Conservation (phyloP, 2,113 vertebrate genomes). For the Calonectris borealis region DNA sequence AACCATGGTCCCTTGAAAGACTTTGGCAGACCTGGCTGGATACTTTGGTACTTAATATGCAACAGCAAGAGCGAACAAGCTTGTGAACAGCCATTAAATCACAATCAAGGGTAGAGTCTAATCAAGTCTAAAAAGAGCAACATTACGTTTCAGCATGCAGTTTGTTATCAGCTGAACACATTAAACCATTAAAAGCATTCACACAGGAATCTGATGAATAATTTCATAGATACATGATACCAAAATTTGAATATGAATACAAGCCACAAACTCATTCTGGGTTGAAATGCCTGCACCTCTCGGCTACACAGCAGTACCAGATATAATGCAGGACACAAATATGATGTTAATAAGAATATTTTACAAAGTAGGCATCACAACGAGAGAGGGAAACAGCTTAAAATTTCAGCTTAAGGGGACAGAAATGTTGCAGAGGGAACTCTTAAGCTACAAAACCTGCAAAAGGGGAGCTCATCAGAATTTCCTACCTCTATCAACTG, state of each 20-base stretch:
- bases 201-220: not conserved
- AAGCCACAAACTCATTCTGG: not conserved
- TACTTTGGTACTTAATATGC: constrained; percentile 51
- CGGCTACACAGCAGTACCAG: not conserved
- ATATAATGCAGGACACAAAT: not conserved
- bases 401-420: not conserved
- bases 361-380: not conserved
- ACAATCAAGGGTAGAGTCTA: constrained; percentile 12
- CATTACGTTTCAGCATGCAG: not conserved
- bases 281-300: constrained; percentile 5
- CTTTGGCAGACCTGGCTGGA: constrained; percentile 56
- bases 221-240: constrained; percentile 23
- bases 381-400: not conserved
- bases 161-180: constrained; percentile 33
- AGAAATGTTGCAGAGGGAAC: not conserved
- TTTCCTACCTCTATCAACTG: not conserved
- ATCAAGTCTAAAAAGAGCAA: constrained; percentile 35
- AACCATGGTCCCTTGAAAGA: constrained; percentile 27
- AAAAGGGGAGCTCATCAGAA: not conserved
- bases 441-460: not conserved
- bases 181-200: constrained; percentile 35
- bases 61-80: constrained; percentile 51
- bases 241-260: constrained; percentile 63
- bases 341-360: not conserved
- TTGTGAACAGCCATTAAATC: constrained; percentile 57